phyloP scores from a whole-genome alignment of 1,140 invertebrate genomes.

The Listronotus oregonensis region DNA sequence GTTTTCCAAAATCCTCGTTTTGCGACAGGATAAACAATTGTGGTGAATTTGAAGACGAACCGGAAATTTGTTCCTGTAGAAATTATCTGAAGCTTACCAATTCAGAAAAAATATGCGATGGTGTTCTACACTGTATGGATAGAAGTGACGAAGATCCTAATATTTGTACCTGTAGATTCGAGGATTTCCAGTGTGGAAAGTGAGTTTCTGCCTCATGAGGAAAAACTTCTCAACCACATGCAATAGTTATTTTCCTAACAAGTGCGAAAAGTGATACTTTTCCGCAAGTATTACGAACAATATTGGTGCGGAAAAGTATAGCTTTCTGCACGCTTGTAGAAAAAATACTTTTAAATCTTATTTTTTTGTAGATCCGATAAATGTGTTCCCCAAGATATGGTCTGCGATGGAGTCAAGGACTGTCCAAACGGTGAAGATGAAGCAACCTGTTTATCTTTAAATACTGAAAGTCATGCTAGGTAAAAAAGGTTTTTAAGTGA shows the following conservation, averaged over 20 bases:
- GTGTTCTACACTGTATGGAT: slow-evolving; percentile 77
- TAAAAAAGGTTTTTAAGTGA: neutral
- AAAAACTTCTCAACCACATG: no score
- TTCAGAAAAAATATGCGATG: slow-evolving; percentile 75
- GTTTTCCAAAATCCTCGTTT: slow-evolving; percentile 70
- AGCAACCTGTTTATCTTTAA: slow-evolving; percentile 53
- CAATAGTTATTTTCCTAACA: no score
- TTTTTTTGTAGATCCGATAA: slow-evolving; percentile 55
- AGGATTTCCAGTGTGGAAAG: slow-evolving; percentile 60
- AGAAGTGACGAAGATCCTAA: slow-evolving; percentile 75
- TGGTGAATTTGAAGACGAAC: slow-evolving; percentile 73
- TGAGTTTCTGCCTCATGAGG: no score
- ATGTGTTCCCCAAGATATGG: slow-evolving; percentile 71
- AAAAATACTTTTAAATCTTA: no score
- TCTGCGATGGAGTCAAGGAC: slow-evolving; percentile 73
- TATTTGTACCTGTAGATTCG: slow-evolving; percentile 65
- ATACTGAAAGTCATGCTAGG: slow-evolving; percentile 6
- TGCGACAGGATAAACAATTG: slow-evolving; percentile 72
- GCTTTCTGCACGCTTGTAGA: no score
- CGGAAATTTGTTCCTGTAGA: slow-evolving; percentile 66
- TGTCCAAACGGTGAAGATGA: slow-evolving; percentile 76
- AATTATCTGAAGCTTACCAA: slow-evolving; percentile 69
- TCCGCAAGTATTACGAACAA: no score
- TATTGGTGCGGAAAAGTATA: no score
- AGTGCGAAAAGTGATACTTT: no score